Conservation (phyloP, 2,113 vertebrate species). For the Epinephelus moara region DNA sequence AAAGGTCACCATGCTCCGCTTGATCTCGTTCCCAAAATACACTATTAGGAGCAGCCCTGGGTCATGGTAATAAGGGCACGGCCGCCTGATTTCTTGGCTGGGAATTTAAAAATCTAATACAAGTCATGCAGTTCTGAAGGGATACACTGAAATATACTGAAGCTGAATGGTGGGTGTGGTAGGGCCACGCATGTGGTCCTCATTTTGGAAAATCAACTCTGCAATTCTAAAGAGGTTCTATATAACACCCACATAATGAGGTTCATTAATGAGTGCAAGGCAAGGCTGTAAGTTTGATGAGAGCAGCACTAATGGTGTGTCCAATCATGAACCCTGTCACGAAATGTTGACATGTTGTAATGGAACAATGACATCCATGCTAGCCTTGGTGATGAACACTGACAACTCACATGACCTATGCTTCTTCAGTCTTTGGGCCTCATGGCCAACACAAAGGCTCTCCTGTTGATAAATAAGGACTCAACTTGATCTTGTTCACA, state of each 20-base stretch:
- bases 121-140: constrained; percentile 43
- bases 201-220: constrained; percentile 38
- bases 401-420: constrained; percentile 76
- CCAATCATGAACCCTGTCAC: constrained; percentile 59
- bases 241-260: constrained; percentile 21
- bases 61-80: constrained; percentile 49
- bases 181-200: constrained; percentile 56
- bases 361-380: constrained; percentile 64
- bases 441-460: constrained; percentile 60
- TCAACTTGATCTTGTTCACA: constrained; percentile 57
- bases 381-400: constrained; percentile 62
- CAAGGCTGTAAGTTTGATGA: constrained; percentile 13
- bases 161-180: constrained; percentile 62
- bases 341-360: constrained; percentile 54
- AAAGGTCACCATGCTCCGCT: constrained; percentile 59
- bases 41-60: constrained; percentile 26
- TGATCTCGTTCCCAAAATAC: constrained; percentile 52
- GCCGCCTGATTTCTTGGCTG: constrained; percentile 63
- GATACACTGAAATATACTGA: constrained; percentile 54
- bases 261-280: constrained; percentile 24
- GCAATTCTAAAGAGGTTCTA: constrained; percentile 12
- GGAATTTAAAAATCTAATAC: constrained; percentile 41
- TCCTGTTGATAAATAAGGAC: constrained; percentile 61
- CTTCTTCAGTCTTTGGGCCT: constrained; percentile 35
- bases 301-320: constrained; percentile 36